These are phyloP conservation scores for Meiosimyza decipiens DNA, from an alignment of 2,888 invertebrate genomes.

Conservation along the genomic window DNA sequence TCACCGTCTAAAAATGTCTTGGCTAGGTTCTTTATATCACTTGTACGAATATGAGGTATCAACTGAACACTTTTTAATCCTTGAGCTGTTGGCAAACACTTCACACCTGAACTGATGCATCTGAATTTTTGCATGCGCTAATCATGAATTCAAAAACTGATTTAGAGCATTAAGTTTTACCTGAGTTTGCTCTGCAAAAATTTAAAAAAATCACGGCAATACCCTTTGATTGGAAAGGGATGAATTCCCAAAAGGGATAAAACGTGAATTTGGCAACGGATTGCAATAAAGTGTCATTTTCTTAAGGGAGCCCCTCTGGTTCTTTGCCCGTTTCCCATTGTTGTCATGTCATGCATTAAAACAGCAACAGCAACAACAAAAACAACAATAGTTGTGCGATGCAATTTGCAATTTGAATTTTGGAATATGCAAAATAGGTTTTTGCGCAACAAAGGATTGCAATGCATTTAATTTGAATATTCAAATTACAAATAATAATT, in stretches of 20 bases:
- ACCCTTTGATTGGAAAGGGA: background rate
- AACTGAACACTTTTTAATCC: background rate
- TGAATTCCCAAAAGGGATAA: background rate
- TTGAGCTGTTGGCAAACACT: conserved; percentile 17
- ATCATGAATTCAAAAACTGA: background rate
- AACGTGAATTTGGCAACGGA: conserved; percentile 6
- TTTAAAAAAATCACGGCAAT: background rate
- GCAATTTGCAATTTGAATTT: conserved; percentile 16
- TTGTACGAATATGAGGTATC: too few relatives aligned
- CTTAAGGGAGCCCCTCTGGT: background rate
- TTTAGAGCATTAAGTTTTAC: conserved; percentile 15
- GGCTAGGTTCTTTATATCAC: too few relatives aligned
- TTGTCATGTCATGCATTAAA: conserved; percentile 2
- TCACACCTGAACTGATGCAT: conserved; percentile 7
- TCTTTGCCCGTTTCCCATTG: background rate
- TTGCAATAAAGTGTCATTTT: conserved; percentile 20
- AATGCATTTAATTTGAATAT: conserved; percentile 40
- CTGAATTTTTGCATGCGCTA: background rate
- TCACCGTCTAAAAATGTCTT: too few relatives aligned
- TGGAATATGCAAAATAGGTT: conserved; percentile 29
- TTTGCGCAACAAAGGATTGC: conserved; percentile 29
- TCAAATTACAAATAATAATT: conserved; percentile 37
- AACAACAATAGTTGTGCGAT: conserved; percentile 20
- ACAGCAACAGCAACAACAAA: background rate
- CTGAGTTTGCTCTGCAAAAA: background rate